phyloP scores from a whole-genome alignment of 2,797 vertebrate genomes.

The Falco naumanni region DNA sequence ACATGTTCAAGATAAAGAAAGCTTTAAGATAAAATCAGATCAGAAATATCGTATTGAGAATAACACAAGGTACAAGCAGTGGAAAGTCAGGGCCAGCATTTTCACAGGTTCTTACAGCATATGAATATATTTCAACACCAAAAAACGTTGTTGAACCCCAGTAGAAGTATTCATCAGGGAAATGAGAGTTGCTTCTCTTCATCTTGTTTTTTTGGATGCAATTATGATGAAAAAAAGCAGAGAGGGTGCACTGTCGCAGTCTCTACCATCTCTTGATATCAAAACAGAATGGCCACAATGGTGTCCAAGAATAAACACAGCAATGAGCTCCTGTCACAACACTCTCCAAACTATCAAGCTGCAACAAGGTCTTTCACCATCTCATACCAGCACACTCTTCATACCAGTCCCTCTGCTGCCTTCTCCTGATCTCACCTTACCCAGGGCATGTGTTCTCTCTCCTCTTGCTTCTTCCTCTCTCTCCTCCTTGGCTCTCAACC shows the following conservation, averaged over 20 bases:
- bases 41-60: neutral
- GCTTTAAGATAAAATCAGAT: neutral
- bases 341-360: too few relatives aligned
- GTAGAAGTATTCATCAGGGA: neutral
- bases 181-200: neutral
- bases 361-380: too few relatives aligned
- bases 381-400: too few relatives aligned
- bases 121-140: neutral
- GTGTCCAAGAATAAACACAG: neutral
- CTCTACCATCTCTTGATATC: neutral
- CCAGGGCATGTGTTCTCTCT: too few relatives aligned
- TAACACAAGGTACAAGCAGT: neutral
- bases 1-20: neutral
- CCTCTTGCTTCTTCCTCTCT: too few relatives aligned
- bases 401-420: too few relatives aligned
- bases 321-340: neutral
- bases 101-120: neutral
- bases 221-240: neutral
- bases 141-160: neutral
- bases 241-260: too few relatives aligned
- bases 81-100: neutral
- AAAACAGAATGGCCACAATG: neutral
- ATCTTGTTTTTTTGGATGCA: neutral
- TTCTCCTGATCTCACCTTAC: too few relatives aligned
- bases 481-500: too few relatives aligned